Conservation (phyloP, 1,140 invertebrate genomes). For the Gerris buenoi region DNA sequence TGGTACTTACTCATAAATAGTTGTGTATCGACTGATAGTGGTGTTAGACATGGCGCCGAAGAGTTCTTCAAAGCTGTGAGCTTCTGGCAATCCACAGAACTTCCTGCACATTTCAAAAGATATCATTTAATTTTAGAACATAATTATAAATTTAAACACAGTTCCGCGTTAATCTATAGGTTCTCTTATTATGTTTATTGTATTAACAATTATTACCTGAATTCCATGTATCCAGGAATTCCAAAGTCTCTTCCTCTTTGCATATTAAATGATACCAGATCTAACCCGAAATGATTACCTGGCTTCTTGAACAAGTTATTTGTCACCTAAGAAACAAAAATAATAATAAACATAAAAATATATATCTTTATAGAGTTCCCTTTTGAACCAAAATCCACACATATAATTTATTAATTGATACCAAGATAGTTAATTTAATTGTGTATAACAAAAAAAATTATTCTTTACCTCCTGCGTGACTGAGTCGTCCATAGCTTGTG, state of each 20-base stretch:
- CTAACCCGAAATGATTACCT: constrained; percentile 70
- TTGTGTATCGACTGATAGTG: constrained; percentile 58
- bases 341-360: constrained; percentile 3
- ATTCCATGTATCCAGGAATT: constrained; percentile 82
- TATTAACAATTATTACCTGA: constrained; percentile 41
- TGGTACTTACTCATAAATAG: constrained; percentile 57
- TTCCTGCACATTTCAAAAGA: too few relatives aligned
- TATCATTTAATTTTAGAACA: too few relatives aligned
- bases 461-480: constrained; percentile 66
- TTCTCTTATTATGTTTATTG: not conserved
- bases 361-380: not conserved
- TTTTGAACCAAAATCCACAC: constrained; percentile 2
- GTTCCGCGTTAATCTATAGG: not conserved
- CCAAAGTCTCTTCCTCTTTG: constrained; percentile 84
- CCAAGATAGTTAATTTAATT: too few relatives aligned
- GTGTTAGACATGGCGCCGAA: constrained; percentile 79
- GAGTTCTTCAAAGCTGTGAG: constrained; percentile 67
- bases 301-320: constrained; percentile 83
- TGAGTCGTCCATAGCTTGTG: constrained; percentile 86
- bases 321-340: constrained; percentile 52
- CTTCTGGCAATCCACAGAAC: constrained; percentile 71
- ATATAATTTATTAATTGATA: too few relatives aligned
- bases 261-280: constrained; percentile 88
- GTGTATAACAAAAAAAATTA: too few relatives aligned
- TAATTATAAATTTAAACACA: constrained; percentile 12